Conservation (phyloP, 2,797 vertebrate species). For the Coilia nasus region DNA sequence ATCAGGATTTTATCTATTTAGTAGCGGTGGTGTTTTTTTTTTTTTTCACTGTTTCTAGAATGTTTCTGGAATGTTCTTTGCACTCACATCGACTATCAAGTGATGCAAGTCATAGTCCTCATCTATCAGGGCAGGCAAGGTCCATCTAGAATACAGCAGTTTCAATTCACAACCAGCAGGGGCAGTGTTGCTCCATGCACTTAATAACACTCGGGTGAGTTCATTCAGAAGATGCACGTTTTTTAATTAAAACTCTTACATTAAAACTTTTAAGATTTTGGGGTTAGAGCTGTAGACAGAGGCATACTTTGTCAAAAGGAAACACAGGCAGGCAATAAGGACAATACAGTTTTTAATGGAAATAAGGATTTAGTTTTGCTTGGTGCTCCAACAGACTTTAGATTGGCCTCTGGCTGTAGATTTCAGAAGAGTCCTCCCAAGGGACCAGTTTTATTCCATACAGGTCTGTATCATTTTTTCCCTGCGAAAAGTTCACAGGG, state of each 20-base stretch:
- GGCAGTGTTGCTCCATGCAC: constrained; percentile 12
- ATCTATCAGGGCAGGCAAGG: not conserved
- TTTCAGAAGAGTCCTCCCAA: not conserved
- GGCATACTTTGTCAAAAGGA: too few relatives aligned
- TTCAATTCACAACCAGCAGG: not conserved
- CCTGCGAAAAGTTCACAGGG: not conserved
- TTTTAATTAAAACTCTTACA: not conserved
- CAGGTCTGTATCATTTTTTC: not conserved
- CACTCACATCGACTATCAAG: not conserved
- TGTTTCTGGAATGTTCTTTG: not conserved
- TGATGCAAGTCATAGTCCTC: not conserved
- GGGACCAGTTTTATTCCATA: constrained; percentile 14
- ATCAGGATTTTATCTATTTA: not conserved
- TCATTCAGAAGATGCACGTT: not conserved
- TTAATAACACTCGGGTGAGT: not conserved
- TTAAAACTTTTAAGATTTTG: not conserved
- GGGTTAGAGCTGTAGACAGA: not conserved
- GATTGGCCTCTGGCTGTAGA: not conserved
- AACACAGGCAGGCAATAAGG: too few relatives aligned
- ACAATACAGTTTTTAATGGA: too few relatives aligned
- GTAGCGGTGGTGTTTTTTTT: not conserved
- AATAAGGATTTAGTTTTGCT: too few relatives aligned
- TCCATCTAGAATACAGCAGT: not conserved
- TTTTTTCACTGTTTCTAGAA: too few relatives aligned
- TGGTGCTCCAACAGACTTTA: too few relatives aligned